Evolutionary conservation across 2,888 invertebrate genomes (phyloP).

Genomic region (Drosophila engyochracea): DNA sequence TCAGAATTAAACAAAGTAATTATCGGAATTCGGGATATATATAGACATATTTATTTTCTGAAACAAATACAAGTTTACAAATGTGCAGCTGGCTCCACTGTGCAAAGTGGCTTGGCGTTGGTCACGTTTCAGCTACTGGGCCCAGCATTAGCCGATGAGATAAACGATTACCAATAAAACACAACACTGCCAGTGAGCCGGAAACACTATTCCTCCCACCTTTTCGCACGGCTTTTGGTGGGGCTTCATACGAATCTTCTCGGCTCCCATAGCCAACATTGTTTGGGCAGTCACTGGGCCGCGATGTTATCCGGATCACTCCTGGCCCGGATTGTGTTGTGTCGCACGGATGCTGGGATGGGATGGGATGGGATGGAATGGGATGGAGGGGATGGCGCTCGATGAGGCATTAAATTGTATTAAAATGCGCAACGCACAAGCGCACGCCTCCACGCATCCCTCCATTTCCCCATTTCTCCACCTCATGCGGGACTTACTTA

Average conservation of each 20-base stretch:
- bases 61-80: neutral
- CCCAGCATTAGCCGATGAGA: constrained; percentile 58
- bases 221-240: neutral
- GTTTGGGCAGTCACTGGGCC: constrained; percentile 1
- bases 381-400: constrained; percentile 54
- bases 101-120: constrained; percentile 27
- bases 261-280: neutral
- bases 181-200: constrained; percentile 56
- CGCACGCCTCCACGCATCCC: constrained; percentile 37
- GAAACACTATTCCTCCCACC: constrained; percentile 55
- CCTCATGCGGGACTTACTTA: constrained; percentile 31
- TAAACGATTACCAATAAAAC: constrained; percentile 82
- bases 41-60: neutral
- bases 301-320: constrained; percentile 23
- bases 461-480: neutral
- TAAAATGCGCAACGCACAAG: constrained; percentile 76
- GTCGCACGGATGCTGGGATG: neutral
- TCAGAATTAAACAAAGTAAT: neutral
- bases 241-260: constrained; percentile 32
- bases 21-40: neutral
- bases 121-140: constrained; percentile 57
- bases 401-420: constrained; percentile 81
- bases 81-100: constrained; percentile 45
- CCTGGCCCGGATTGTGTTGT: neutral
- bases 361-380: constrained; percentile 13